Conservation (phyloP, 23 tunicate species). For the Trididemnum nubilum region DNA sequence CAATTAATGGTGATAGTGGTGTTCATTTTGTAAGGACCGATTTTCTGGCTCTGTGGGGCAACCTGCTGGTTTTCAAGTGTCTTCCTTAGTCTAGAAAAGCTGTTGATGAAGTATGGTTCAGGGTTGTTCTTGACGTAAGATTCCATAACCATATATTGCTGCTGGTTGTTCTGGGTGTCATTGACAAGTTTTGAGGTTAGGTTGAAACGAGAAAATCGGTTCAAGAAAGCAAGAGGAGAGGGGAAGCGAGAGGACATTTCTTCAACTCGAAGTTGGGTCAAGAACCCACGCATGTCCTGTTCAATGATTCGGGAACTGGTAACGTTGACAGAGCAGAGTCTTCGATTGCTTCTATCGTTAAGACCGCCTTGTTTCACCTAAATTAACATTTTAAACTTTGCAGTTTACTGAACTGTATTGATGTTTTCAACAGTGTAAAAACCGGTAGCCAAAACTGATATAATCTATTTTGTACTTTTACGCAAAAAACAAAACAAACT, state of each 20-base stretch:
- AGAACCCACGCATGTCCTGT: background rate
- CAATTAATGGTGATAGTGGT: slow-evolving; percentile 19
- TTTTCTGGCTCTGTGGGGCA: background rate
- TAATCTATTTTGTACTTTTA: too few relatives aligned
- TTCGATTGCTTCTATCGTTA: background rate
- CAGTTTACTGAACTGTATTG: too few relatives aligned
- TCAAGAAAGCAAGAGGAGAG: background rate
- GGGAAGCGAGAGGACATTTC: background rate
- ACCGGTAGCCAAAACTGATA: too few relatives aligned
- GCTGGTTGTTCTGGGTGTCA: background rate
- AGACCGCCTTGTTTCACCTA: slow-evolving; percentile 12
- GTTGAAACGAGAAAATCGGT: slow-evolving; percentile 4
- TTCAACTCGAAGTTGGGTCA: background rate
- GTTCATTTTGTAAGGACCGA: background rate
- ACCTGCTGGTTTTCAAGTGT: background rate
- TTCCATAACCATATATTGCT: background rate
- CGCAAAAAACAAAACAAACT: too few relatives aligned
- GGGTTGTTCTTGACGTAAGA: background rate
- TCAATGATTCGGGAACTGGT: background rate
- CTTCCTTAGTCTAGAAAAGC: background rate
- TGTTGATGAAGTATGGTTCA: slow-evolving; percentile 25
- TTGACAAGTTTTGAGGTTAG: background rate
- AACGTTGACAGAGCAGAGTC: slow-evolving; percentile 10
- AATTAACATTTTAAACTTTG: slow-evolving; percentile 1
- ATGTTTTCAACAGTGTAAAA: too few relatives aligned